Base-by-base conservation (phyloP, 1,140 invertebrate species). In the Stegodyphus mimosarum region DNA sequence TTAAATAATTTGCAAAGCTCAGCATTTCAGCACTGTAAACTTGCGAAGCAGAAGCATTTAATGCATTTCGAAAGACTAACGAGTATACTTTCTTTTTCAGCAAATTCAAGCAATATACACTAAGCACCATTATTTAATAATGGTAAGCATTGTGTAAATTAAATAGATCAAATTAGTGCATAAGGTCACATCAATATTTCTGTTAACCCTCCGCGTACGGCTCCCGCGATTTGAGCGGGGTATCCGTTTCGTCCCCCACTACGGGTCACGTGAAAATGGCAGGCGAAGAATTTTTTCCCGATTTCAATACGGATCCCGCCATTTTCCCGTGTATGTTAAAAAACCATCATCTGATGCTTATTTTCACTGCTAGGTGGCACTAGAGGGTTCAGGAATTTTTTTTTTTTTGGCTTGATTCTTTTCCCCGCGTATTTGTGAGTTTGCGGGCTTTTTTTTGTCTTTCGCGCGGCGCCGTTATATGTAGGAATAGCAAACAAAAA, bases 331-430 rank as follows among this genome's bases (percentile, higher is more conserved):
- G 55, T 60, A 60, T 1, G 1, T 60, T 60, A 60, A 60, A 60
- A 60, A 60, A 60, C 9, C 55, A 60, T 9, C 55, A 60, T 60
- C 15, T 60, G 55, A 60, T 60, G 55, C 55, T 60, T 60, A 10
- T 60, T 60, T 60, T 60, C 15, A 60, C 55, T 60, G 15, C 55
- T 67, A 67, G 64, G n/a, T 67, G 64, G 64, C 64, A 67, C 64
- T 67, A 18, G 64, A 67, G 6, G 6, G 6, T 5, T 67, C 9
- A 67, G 64, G 64, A 67, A 67, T 67, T 67, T 67, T 1, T 3
- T 15, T 67, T 67, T 33, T 33, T 33, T 67, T 67, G 33, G 64
- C 64, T 67, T 67, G 64, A 67, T 18, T 67, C 6, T 67, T 67
- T 17, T 17, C n/a, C 33, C 64, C 17, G 11, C 64, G 64, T 67